A percentile compares a stretch with the other conserved stretches of the same genome.
Evolutionary conservation across 2,888 invertebrate species (phyloP).

Genomic region (Eumacrocentrus americanus): DNA sequence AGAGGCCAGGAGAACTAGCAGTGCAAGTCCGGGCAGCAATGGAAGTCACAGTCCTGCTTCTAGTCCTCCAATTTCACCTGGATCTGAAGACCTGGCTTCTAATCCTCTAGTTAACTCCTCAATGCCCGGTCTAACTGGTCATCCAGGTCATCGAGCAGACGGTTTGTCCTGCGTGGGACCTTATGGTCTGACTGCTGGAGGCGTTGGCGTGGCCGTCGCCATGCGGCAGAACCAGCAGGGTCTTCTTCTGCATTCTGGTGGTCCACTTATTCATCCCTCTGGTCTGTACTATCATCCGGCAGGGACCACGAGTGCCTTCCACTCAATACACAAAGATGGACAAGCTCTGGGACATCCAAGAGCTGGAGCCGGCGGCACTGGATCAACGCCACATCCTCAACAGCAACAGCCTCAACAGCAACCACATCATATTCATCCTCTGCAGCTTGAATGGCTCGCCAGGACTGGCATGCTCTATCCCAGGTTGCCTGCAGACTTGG

Average conservation of each 20-base stretch:
- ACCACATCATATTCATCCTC: constrained; percentile 69
- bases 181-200: constrained; percentile 17
- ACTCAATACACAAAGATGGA: constrained; percentile 64
- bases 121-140: constrained; percentile 57
- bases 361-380: constrained; percentile 45
- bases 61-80: constrained; percentile 85
- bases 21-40: constrained; percentile 67
- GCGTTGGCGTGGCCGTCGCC: constrained; percentile 35
- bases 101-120: constrained; percentile 25
- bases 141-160: constrained; percentile 46
- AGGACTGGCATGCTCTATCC: constrained; percentile 93
- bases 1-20: constrained; percentile 61
- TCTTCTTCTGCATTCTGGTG: constrained; percentile 52
- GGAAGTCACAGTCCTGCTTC: constrained; percentile 69
- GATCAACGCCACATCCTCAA: constrained; percentile 48
- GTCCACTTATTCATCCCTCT: constrained; percentile 53
- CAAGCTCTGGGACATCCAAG: constrained; percentile 51
- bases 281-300: constrained; percentile 56
- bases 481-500: constrained; percentile 77
- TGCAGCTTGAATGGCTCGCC: constrained; percentile 89
- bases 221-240: constrained; percentile 55
- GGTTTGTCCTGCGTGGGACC: constrained; percentile 24
- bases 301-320: constrained; percentile 55
- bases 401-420: constrained; percentile 64
- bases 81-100: constrained; percentile 71